These are phyloP conservation scores for Bombus sylvicola DNA, from an alignment of 1,140 invertebrate genomes.

Conservation along the genomic window DNA sequence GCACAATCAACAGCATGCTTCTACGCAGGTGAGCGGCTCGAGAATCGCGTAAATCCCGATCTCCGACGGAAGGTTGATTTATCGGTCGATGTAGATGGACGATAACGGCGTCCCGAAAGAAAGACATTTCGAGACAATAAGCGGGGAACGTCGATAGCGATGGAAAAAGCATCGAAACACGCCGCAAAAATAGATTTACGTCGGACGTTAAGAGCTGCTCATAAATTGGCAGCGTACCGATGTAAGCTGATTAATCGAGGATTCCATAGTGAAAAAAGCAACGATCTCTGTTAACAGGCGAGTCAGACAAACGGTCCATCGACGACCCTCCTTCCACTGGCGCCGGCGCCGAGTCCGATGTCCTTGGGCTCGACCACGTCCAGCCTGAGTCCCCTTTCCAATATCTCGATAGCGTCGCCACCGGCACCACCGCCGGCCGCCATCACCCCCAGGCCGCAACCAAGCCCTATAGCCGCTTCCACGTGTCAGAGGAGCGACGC, in stretches of 20 bases:
- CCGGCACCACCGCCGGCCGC: slow-evolving; percentile 82
- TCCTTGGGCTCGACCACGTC: slow-evolving; percentile 86
- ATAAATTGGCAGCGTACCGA: slow-evolving; percentile 33
- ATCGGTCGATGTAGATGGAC: slow-evolving; percentile 1
- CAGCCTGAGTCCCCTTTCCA: slow-evolving; percentile 88
- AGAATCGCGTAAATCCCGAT: not conserved
- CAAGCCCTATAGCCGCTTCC: slow-evolving; percentile 78
- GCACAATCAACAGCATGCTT: slow-evolving; percentile 71
- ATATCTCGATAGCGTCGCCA: slow-evolving; percentile 85
- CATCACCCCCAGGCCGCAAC: slow-evolving; percentile 84
- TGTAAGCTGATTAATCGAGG: slow-evolving; percentile 40
- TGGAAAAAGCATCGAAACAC: not conserved
- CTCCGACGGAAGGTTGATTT: not conserved
- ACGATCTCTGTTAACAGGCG: slow-evolving; percentile 70
- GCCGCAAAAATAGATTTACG: slow-evolving; percentile 40
- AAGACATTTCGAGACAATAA: not conserved
- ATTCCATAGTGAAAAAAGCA: slow-evolving; percentile 9
- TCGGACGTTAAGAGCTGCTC: slow-evolving; percentile 38
- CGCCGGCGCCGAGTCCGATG: slow-evolving; percentile 85
- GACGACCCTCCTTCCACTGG: slow-evolving; percentile 82
- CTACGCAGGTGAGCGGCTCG: slow-evolving; percentile 70
- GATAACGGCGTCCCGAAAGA: not conserved
- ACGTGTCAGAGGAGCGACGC: slow-evolving; percentile 85
- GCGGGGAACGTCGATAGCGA: not conserved
- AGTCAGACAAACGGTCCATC: slow-evolving; percentile 76